Evolutionary conservation across 2,888 invertebrate genomes (phyloP), one percentile per base, ranked within the genome.

Genomic region (Lasioglossum lativentre): DNA sequence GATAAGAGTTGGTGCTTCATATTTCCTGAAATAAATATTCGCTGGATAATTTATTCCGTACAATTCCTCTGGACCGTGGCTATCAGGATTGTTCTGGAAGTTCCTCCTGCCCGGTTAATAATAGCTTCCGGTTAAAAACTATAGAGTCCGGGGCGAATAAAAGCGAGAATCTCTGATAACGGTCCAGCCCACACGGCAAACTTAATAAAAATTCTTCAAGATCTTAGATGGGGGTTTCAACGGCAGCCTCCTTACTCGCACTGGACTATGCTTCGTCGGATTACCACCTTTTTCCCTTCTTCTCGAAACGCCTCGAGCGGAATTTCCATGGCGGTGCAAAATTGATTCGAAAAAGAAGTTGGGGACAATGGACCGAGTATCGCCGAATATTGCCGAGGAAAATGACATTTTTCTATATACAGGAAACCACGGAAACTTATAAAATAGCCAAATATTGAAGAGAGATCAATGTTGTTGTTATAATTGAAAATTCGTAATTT

Each of bases 151-250:
- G 27, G 59, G 1, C 16, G 59, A 63, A 63, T 63, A 63, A 63
- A 63, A n/a, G 16, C 59, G 59, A 63, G 59, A 27, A 30, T 63
- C 59, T 63, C 59, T 63, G 59, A 63, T 63, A 63, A 63, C 16
- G 59, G 30, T 27, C 14, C 59, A 30, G 27, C 30, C 59, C 14
- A 63, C 27, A 30, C 59, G 27, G 59, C 16, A 63, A 63, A 63
- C 59, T 63, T 63, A 63, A 63, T 63, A 63, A 63, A 63, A 63
- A 63, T 63, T 63, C 59, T 63, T 63, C 16, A 63, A 63, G 59
- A 30, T 63, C 16, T 30, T 30, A 30, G 27, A 63, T 63, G 30
- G 27, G 27, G n/a, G 59, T n/a, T 63, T 16, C 27, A 16, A 6
- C 30, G 27, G 30, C 59, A 1, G 59, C 59, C 27, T 27, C 59